Evolutionary conservation across 2,797 vertebrate species (phyloP).

Genomic region (Echiichthys vipera): DNA sequence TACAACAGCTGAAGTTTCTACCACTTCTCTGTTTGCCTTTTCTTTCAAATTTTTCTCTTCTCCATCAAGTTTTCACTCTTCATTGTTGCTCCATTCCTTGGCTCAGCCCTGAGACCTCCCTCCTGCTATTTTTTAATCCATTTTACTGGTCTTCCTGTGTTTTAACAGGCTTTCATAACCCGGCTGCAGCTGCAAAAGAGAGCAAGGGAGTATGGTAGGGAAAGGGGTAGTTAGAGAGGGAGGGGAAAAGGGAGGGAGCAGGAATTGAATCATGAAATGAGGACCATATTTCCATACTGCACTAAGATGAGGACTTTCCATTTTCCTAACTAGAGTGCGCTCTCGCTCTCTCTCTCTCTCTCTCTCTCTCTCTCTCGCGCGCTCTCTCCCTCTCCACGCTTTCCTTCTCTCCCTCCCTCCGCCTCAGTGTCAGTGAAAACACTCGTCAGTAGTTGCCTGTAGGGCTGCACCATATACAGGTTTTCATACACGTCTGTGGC

Average conservation of each 20-base stretch:
- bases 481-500: too few species aligned
- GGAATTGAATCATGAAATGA: conserved; percentile 86
- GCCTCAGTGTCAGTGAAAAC: conserved; percentile 52
- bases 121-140: conserved; percentile 67
- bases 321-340: conserved; percentile 63
- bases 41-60: conserved; percentile 41
- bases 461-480: too few species aligned
- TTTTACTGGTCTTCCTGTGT: conserved; percentile 78
- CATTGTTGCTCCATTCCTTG: conserved; percentile 34
- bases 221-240: conserved; percentile 67
- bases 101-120: conserved; percentile 36
- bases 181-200: conserved; percentile 74
- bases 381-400: conserved; percentile 15
- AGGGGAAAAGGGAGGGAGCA: conserved; percentile 65
- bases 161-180: conserved; percentile 79
- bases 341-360: conserved; percentile 24
- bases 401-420: conserved; percentile 29
- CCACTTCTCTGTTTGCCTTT: conserved; percentile 28
- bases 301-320: conserved; percentile 79
- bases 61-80: conserved; percentile 33
- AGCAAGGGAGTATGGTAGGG: conserved; percentile 49
- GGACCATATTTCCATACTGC: conserved; percentile 82
- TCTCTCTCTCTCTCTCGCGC: conserved; percentile 32
- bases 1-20: background rate
- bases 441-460: conserved; percentile 76